Conservation (phyloP, 2,888 invertebrate species). For the Lithodes maja region DNA sequence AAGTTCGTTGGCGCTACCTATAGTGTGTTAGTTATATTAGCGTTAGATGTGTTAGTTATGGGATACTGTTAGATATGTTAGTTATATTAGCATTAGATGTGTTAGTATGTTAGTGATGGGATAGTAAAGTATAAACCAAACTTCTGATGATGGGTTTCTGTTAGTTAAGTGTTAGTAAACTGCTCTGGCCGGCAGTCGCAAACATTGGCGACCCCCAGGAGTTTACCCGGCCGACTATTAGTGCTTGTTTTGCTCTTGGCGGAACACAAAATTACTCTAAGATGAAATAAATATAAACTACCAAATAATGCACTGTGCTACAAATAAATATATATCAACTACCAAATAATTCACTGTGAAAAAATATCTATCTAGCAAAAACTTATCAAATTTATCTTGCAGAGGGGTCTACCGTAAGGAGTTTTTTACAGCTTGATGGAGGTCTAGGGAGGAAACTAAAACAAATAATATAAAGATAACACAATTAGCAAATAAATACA, state of each 20-base stretch:
- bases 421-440: no score
- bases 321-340: background rate
- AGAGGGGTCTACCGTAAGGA: no score
- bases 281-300: background rate
- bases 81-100: conserved; percentile 10
- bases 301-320: background rate
- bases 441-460: no score
- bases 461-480: background rate
- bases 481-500: background rate
- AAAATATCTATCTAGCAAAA: no score
- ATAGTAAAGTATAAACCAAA: background rate
- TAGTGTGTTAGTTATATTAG: no score
- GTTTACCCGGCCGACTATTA: conserved; percentile 58
- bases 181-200: conserved; percentile 59
- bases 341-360: background rate
- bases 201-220: conserved; percentile 58
- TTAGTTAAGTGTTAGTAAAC: conserved; percentile 61
- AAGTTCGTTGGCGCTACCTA: no score
- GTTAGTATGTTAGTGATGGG: background rate
- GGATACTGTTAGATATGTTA: background rate
- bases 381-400: no score
- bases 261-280: conserved; percentile 1
- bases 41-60: no score
- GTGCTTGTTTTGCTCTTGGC: conserved; percentile 62
- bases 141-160: background rate